phyloP scores from a whole-genome alignment of 2,888 invertebrate species.

The Caenorhabditis imperialis region DNA sequence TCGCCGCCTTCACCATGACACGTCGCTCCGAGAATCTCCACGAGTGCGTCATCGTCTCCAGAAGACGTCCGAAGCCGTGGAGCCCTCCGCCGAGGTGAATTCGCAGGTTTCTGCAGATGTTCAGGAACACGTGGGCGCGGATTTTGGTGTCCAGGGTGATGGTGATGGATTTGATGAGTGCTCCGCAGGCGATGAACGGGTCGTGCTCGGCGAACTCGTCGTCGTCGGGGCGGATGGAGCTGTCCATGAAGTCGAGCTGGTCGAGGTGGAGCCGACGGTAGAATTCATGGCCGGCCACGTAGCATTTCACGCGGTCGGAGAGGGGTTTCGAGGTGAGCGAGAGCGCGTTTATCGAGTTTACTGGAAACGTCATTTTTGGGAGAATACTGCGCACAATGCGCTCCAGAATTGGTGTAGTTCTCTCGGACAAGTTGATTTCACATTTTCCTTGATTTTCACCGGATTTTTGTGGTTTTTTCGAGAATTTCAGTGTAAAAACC shows the following conservation, averaged over 20 bases:
- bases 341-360: slow-evolving; percentile 27
- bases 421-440: too few species aligned
- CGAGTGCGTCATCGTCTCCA: slow-evolving; percentile 28
- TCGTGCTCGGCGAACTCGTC: slow-evolving; percentile 41
- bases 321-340: slow-evolving; percentile 18
- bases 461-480: too few species aligned
- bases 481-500: too few species aligned
- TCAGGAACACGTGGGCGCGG: slow-evolving; percentile 40
- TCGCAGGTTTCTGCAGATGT: slow-evolving; percentile 50
- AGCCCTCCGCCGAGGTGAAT: slow-evolving; percentile 21
- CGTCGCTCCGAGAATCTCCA: slow-evolving; percentile 46
- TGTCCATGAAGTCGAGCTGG: slow-evolving; percentile 34
- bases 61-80: slow-evolving; percentile 37
- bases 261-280: slow-evolving; percentile 42
- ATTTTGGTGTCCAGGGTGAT: slow-evolving; percentile 36
- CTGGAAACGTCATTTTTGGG: slow-evolving; percentile 9
- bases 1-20: slow-evolving; percentile 48
- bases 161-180: slow-evolving; percentile 50
- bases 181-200: slow-evolving; percentile 39
- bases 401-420: too few species aligned
- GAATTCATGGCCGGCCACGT: slow-evolving; percentile 30
- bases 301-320: slow-evolving; percentile 22
- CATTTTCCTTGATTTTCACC: too few species aligned
- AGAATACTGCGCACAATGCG: too few species aligned
- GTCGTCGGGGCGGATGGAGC: slow-evolving; percentile 31